Conservation (phyloP, 2,797 vertebrate genomes). For the Malacoraja senta region DNA sequence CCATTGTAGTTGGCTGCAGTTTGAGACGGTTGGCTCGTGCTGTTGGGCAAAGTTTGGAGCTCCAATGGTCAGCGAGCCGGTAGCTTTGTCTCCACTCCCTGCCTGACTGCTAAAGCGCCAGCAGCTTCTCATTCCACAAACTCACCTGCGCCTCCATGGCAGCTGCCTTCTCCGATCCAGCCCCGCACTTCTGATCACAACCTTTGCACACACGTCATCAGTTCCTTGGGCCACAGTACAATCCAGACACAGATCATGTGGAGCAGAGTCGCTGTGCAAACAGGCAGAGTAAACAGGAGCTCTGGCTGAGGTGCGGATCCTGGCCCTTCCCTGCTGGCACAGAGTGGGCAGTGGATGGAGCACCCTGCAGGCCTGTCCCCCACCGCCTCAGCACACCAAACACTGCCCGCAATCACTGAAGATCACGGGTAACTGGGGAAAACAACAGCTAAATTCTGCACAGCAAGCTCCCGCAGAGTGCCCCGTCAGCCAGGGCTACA, state of each 20-base stretch:
- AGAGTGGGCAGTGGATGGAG: neutral
- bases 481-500: neutral
- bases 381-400: no score
- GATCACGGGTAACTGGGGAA: neutral
- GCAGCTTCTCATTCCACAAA: neutral
- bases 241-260: neutral
- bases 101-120: neutral
- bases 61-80: neutral
- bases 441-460: neutral
- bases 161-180: neutral
- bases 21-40: neutral
- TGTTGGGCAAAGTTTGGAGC: neutral
- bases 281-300: neutral
- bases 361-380: no score
- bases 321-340: no score
- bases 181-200: neutral
- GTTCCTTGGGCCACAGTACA: neutral
- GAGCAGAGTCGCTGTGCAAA: neutral
- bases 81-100: neutral
- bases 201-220: neutral
- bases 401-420: no score
- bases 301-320: no score
- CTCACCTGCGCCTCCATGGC: neutral
- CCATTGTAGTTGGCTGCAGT: neutral
- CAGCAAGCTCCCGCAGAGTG: neutral